Conservation (phyloP, 2,888 invertebrate genomes). For the Strigamia crassipes region DNA sequence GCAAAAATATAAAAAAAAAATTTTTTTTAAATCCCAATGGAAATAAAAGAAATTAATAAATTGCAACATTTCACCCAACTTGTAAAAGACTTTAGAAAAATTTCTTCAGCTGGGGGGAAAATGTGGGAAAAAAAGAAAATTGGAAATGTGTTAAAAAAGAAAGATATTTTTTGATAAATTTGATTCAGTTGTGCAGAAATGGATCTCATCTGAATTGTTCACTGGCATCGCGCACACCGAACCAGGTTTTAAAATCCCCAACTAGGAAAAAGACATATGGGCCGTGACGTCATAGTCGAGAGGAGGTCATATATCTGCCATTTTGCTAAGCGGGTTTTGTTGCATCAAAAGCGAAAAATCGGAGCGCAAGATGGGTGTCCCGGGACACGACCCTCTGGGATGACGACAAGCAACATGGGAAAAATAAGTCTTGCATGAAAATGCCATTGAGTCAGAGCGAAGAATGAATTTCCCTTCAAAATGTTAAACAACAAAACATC, state of each 20-base stretch:
- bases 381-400: constrained; percentile 5
- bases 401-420: constrained; percentile 26
- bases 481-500: constrained; percentile 10
- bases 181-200: constrained; percentile 7
- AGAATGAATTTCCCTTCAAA: not conserved
- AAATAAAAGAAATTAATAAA: not conserved
- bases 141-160: not conserved
- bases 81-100: not conserved
- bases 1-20: not conserved
- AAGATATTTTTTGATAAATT: constrained; percentile 5
- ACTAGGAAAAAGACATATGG: constrained; percentile 7
- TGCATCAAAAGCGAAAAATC: constrained; percentile 18
- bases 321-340: not conserved
- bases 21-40: no score
- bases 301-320: constrained; percentile 12
- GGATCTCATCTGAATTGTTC: constrained; percentile 26
- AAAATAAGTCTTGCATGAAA: constrained; percentile 22
- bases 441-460: not conserved
- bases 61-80: no score
- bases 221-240: not conserved
- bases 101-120: not conserved
- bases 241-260: not conserved
- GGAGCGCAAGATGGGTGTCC: not conserved
- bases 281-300: constrained; percentile 9
- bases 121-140: no score